Evolutionary conservation across 1,140 invertebrate species (phyloP), one percentile per base, ranked within the genome.

Genomic region (Drosophila sproati): DNA sequence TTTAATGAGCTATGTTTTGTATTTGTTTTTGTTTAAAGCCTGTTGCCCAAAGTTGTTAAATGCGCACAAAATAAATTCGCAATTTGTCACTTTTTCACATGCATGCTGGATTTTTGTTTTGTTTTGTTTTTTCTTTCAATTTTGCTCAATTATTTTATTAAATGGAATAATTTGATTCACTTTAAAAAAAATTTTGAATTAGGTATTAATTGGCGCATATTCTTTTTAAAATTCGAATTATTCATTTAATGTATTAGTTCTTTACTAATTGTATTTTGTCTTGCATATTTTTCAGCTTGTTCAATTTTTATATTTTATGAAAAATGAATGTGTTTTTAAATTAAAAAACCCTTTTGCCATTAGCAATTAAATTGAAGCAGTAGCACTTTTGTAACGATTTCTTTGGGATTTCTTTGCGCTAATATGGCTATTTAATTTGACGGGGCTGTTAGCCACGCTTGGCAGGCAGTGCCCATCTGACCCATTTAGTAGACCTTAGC

Each of bases 1-100:
- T 82, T 86, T 86, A 78, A 86, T 78, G 82, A 69, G 67, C 78
- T 48, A 59, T 70, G 29, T 32, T 32, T 60, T 51, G 29, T 39
- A 20, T 12, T 29, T 43, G 5, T 7, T 39, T 43, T 47, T 57
- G 61, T 50, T 56, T 73, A 41, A 69, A 32, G 56, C 66, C 28
- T 45, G 66, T 78, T 78, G 51, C 57, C 56, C 52, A 56, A 71
- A n/a, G 4, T 56, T 56, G 3, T 57, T 57, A 43, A 52, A 35
- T 52, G 50, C 50, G 50, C 50, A 51, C 50, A 32, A 52, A 52
- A 4, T 5, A 10, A 51, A 51, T 51, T 51, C 48, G 48, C 48
- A 34, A 57, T 43, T 43, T 12, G 37, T 10, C 10, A 43, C 20
- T 32, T 39, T 41, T n/a, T 41, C 5, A 39, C 28, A 4, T 39